Evolutionary conservation across 1,140 invertebrate genomes (phyloP).

Genomic region (Leptopilina boulardi): DNA sequence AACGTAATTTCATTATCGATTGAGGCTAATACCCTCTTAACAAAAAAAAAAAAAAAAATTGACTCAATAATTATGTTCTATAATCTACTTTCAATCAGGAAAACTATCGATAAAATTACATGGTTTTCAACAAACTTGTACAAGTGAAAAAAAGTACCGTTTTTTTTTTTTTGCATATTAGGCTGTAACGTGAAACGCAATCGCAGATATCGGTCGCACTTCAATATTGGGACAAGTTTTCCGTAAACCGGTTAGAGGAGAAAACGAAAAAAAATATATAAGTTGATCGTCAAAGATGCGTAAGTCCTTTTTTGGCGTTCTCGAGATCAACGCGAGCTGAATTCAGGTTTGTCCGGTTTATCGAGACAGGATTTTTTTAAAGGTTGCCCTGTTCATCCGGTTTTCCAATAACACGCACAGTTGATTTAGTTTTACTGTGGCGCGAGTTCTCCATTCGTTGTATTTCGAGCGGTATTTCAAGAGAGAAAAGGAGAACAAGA

Average conservation of each 20-base stretch:
- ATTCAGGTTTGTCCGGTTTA: conserved; percentile 59
- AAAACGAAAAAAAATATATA: conserved; percentile 33
- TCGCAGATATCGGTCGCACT: conserved; percentile 38
- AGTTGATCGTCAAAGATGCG: conserved; percentile 45
- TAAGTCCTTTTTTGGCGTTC: conserved; percentile 60
- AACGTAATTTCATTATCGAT: too few species aligned
- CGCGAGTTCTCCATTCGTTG: conserved; percentile 36
- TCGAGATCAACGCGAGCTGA: conserved; percentile 37
- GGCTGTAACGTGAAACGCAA: conserved; percentile 37
- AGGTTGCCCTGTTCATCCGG: conserved; percentile 55
- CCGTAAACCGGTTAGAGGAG: not conserved
- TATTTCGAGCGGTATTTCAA: conserved; percentile 44
- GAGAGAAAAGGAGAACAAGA: conserved; percentile 37
- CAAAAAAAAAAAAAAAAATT: too few species aligned
- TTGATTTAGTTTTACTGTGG: conserved; percentile 48
- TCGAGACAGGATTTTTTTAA: conserved; percentile 60
- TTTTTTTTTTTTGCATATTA: not conserved
- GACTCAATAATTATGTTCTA: too few species aligned
- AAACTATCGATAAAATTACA: not conserved
- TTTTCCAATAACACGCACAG: conserved; percentile 48
- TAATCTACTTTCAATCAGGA: not conserved
- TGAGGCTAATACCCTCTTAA: too few species aligned
- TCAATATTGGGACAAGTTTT: not conserved
- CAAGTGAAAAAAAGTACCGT: not conserved
- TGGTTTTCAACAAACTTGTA: not conserved